phyloP scores from a whole-genome alignment of 2,113 vertebrate species.

The Cinclus mexicanus region DNA sequence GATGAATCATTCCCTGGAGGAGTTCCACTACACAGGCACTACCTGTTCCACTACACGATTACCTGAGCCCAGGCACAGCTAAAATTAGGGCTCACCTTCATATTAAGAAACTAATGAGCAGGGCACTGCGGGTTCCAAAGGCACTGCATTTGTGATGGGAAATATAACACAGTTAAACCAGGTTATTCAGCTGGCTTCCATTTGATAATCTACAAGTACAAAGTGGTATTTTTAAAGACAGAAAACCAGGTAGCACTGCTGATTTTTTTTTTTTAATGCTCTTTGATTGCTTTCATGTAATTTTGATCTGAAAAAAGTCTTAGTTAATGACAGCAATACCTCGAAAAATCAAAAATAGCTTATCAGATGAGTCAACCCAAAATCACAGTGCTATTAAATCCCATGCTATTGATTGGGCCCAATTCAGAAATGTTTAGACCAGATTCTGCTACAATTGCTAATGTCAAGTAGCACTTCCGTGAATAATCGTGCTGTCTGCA shows the following conservation, averaged over 20 bases:
- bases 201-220: background rate
- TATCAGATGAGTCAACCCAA: constrained; percentile 53
- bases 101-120: constrained; percentile 3
- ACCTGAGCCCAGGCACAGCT: background rate
- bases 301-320: background rate
- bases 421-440: constrained; percentile 60
- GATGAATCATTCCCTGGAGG: constrained; percentile 24
- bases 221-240: constrained; percentile 9
- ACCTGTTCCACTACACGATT: background rate
- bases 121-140: background rate
- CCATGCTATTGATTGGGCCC: constrained; percentile 28
- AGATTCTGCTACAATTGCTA: constrained; percentile 49
- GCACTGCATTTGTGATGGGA: background rate
- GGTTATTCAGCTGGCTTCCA: background rate
- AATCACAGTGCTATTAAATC: constrained; percentile 50
- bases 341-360: constrained; percentile 60
- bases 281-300: constrained; percentile 29
- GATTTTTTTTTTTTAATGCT: background rate
- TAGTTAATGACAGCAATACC: constrained; percentile 42
- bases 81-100: constrained; percentile 1
- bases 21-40: background rate
- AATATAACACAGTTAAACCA: background rate
- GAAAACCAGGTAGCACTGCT: background rate
- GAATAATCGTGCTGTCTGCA: constrained; percentile 27
- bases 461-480: constrained; percentile 32